Conservation (phyloP, 2,888 invertebrate genomes). For the Elmis aenea region DNA sequence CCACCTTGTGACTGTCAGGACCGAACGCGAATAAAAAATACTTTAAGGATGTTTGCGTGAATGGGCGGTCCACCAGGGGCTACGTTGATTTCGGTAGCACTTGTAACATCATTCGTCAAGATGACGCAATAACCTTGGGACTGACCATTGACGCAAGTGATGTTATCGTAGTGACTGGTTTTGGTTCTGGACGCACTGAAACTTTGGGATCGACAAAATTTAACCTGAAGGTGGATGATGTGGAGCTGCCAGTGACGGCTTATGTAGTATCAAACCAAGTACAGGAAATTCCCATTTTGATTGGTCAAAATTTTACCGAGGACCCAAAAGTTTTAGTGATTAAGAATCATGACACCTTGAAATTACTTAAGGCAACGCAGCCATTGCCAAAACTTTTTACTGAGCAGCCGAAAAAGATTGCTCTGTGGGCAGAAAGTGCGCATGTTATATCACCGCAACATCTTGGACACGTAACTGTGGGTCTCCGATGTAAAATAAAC, state of each 20-base stretch:
- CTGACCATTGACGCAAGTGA: not conserved
- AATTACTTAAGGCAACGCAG: no score
- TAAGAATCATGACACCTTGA: not conserved
- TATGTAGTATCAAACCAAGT: slow-evolving; percentile 8
- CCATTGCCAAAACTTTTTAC: no score
- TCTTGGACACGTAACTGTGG: slow-evolving; percentile 1
- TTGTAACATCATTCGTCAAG: not conserved
- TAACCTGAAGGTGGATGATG: slow-evolving; percentile 9
- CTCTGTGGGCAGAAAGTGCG: slow-evolving; percentile 7
- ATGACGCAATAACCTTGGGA: not conserved
- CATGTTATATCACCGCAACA: slow-evolving; percentile 4
- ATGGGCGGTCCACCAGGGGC: not conserved
- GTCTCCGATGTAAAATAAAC: no score
- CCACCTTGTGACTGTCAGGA: not conserved
- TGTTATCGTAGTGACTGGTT: slow-evolving; percentile 1
- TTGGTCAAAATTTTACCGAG: slow-evolving; percentile 4
- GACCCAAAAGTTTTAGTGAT: not conserved
- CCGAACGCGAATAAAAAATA: not conserved
- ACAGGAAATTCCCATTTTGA: slow-evolving; percentile 1
- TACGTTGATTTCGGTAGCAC: slow-evolving; percentile 6
- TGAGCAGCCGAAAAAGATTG: slow-evolving; percentile 1
- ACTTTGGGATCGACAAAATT: slow-evolving; percentile 8
- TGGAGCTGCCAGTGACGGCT: slow-evolving; percentile 3
- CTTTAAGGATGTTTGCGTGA: slow-evolving; percentile 4
- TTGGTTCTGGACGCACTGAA: slow-evolving; percentile 2